These are phyloP conservation scores for Lerema accius DNA, from an alignment of 1,140 invertebrate species.

Conservation along the genomic window DNA sequence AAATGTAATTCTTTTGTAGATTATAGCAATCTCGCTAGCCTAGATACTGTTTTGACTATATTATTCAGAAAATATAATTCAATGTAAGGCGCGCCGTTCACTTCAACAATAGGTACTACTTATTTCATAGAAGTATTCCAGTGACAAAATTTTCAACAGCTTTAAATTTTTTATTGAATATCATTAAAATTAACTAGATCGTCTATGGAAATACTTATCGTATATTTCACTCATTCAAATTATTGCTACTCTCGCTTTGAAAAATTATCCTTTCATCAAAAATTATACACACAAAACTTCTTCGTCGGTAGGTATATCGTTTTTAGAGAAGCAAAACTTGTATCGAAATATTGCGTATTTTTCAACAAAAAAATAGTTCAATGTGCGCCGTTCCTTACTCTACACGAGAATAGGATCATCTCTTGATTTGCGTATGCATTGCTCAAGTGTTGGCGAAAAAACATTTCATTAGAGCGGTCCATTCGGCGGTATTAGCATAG, in stretches of 20 bases:
- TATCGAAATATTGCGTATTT: too few species aligned
- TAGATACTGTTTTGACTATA: not conserved
- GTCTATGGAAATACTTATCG: too few species aligned
- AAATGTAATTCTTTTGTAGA: constrained; percentile 5
- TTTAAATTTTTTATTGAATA: too few species aligned
- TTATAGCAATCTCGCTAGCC: constrained; percentile 15
- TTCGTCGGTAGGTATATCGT: too few species aligned
- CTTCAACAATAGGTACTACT: too few species aligned
- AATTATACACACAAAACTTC: too few species aligned
- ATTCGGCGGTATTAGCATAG: constrained; percentile 53
- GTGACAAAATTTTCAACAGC: not conserved
- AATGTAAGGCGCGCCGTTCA: not conserved
- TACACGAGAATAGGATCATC: not conserved
- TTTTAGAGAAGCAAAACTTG: too few species aligned
- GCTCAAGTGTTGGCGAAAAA: constrained; percentile 19
- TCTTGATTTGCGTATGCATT: constrained; percentile 35
- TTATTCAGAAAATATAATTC: not conserved
- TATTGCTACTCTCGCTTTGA: too few species aligned
- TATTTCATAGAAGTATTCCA: not conserved
- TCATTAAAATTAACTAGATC: too few species aligned
- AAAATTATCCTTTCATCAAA: too few species aligned
- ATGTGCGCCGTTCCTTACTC: not conserved
- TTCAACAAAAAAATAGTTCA: too few species aligned
- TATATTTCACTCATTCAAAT: too few species aligned
- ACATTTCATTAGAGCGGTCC: constrained; percentile 52